Evolutionary conservation across 2,797 vertebrate genomes (phyloP).

Genomic region (Onychomys leucogaster): DNA sequence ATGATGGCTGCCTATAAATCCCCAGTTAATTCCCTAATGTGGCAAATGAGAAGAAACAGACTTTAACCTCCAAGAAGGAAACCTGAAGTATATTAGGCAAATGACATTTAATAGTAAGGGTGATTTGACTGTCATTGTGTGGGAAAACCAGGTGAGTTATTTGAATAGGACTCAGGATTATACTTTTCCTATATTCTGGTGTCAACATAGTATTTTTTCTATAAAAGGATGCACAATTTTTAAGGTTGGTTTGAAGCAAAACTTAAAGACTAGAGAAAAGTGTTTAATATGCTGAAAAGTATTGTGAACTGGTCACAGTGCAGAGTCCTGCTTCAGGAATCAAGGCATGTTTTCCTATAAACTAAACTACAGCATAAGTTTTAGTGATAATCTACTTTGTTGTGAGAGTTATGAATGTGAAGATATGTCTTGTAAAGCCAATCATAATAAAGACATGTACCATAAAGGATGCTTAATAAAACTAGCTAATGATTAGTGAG

Average conservation of each 20-base stretch:
- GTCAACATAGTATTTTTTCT: constrained; percentile 11
- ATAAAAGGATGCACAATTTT: not conserved
- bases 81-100: constrained; percentile 56
- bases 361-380: not conserved
- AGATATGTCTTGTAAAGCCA: not conserved
- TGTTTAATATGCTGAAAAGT: not conserved
- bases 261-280: not conserved
- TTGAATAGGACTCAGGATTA: constrained; percentile 49
- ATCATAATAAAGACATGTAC: not conserved
- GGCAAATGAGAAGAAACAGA: constrained; percentile 77
- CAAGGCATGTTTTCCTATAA: not conserved
- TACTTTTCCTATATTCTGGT: not conserved
- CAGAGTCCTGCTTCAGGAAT: not conserved
- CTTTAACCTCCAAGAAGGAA: constrained; percentile 66
- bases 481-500: not conserved
- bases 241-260: constrained; percentile 7
- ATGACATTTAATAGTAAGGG: constrained; percentile 48
- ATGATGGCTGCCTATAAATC: constrained; percentile 78
- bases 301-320: not conserved
- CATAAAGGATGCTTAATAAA: not conserved
- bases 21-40: constrained; percentile 77
- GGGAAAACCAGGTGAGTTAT: constrained; percentile 49
- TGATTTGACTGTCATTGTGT: constrained; percentile 43
- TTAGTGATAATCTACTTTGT: not conserved
- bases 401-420: not conserved